phyloP scores from a whole-genome alignment of 2,888 invertebrate species.

The Crepidodera aurea region DNA sequence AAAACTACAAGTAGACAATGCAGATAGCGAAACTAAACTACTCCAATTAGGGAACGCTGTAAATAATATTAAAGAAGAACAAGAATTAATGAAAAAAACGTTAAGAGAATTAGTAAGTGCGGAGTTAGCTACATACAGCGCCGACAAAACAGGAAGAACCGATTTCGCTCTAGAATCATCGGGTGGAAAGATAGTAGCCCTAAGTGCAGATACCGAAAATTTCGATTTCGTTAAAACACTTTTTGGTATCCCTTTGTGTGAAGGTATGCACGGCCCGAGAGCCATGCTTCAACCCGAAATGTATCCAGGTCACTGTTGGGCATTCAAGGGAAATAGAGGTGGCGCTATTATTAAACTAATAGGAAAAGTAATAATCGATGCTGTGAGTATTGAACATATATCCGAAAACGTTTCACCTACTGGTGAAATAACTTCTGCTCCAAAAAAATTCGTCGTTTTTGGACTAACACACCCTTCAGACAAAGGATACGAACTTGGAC shows the following conservation, averaged over 20 bases:
- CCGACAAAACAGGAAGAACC: constrained; percentile 56
- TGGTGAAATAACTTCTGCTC: constrained; percentile 75
- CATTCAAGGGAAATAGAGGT: constrained; percentile 78
- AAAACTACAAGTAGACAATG: too few relatives aligned
- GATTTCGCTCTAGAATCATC: constrained; percentile 58
- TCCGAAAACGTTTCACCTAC: constrained; percentile 75
- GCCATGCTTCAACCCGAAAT: constrained; percentile 65
- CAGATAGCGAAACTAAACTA: constrained; percentile 19
- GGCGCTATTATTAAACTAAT: constrained; percentile 77
- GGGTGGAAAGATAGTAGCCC: constrained; percentile 58
- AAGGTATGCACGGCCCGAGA: constrained; percentile 59
- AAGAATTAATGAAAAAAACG: constrained; percentile 20
- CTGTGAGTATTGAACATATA: constrained; percentile 83
- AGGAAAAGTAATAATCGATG: constrained; percentile 70
- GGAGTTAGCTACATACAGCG: constrained; percentile 49
- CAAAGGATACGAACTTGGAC: constrained; percentile 62
- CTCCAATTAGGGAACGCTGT: constrained; percentile 23
- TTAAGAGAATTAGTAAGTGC: constrained; percentile 42
- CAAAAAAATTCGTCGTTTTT: constrained; percentile 70
- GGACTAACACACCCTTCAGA: constrained; percentile 43
- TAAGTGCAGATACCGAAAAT: constrained; percentile 55
- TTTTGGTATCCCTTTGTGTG: constrained; percentile 62
- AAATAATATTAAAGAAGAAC: constrained; percentile 33
- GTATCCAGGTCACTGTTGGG: constrained; percentile 88
- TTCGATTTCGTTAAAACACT: constrained; percentile 57